Conservation (phyloP, 1,140 invertebrate genomes). For the Carcinoscorpius rotundicauda region DNA sequence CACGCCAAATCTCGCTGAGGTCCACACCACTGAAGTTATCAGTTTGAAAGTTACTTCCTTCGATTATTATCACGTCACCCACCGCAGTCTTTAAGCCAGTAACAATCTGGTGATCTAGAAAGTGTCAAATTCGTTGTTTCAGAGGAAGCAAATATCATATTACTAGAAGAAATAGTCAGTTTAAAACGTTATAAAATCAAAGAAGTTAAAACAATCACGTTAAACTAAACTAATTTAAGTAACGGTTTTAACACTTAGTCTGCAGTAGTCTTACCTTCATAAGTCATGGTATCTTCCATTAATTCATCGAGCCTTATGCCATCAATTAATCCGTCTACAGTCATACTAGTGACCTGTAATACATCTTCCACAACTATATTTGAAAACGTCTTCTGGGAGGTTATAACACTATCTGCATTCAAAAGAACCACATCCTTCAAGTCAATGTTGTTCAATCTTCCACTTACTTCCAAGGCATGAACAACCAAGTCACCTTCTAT, state of each 20-base stretch:
- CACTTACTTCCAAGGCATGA: conserved; percentile 1
- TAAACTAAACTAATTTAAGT: no score
- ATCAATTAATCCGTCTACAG: conserved; percentile 11
- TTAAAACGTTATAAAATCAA: neutral
- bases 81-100: conserved; percentile 11
- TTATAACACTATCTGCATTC: neutral
- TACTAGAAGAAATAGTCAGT: neutral
- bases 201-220: neutral
- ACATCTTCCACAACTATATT: neutral
- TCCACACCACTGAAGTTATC: conserved; percentile 15
- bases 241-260: no score
- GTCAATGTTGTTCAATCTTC: neutral
- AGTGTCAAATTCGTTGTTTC: neutral
- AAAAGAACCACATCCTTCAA: neutral
- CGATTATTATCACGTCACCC: conserved; percentile 3
- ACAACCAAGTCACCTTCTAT: conserved; percentile 7
- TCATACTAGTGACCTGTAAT: conserved; percentile 1
- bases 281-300: conserved; percentile 11
- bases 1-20: conserved; percentile 12
- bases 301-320: conserved; percentile 11
- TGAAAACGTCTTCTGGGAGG: neutral
- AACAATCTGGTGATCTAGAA: conserved; percentile 11
- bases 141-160: neutral
- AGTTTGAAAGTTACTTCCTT: conserved; percentile 6
- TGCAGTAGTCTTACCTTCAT: conserved; percentile 5